These are phyloP conservation scores for Eptesicus fuscus DNA, from an alignment of 2,113 vertebrate species.

Conservation along the genomic window DNA sequence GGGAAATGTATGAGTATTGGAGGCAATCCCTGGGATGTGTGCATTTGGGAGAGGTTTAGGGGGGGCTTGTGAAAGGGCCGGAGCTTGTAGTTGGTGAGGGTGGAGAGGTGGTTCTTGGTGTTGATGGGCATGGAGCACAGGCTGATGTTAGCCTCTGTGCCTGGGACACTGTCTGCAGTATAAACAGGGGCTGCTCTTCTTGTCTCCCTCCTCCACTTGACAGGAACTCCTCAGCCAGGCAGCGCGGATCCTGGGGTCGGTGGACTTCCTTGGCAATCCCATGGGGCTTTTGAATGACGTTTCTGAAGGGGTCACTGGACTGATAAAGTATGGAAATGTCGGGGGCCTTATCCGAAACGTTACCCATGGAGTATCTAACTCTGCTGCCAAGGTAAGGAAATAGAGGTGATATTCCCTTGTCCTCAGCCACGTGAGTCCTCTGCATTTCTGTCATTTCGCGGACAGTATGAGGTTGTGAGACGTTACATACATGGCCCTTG, in stretches of 20 bases:
- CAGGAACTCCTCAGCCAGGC: slow-evolving; percentile 98
- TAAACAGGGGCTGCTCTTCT: neutral
- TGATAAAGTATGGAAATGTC: slow-evolving; percentile 96
- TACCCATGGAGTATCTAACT: slow-evolving; percentile 97
- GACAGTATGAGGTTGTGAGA: neutral
- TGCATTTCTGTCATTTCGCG: accelerated
- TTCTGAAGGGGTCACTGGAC: slow-evolving; percentile 93
- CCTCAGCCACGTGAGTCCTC: neutral
- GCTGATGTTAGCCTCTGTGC: neutral
- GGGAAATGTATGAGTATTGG: no score
- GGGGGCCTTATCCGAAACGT: slow-evolving; percentile 96
- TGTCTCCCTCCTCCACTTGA: neutral
- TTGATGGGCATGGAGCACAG: neutral
- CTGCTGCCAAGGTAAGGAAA: slow-evolving; percentile 94
- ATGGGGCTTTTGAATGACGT: slow-evolving; percentile 97
- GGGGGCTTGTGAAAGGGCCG: neutral
- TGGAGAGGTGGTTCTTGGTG: neutral
- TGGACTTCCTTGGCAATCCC: slow-evolving; percentile 98
- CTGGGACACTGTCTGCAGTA: neutral
- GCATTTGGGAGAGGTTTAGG: neutral
- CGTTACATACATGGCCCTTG: neutral
- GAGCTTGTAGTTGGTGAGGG: neutral
- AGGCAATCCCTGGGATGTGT: neutral
- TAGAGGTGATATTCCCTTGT: neutral
- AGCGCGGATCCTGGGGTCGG: slow-evolving; percentile 95